Conservation (phyloP, 1,140 invertebrate genomes). For the Cataglyphis hispanica region DNA sequence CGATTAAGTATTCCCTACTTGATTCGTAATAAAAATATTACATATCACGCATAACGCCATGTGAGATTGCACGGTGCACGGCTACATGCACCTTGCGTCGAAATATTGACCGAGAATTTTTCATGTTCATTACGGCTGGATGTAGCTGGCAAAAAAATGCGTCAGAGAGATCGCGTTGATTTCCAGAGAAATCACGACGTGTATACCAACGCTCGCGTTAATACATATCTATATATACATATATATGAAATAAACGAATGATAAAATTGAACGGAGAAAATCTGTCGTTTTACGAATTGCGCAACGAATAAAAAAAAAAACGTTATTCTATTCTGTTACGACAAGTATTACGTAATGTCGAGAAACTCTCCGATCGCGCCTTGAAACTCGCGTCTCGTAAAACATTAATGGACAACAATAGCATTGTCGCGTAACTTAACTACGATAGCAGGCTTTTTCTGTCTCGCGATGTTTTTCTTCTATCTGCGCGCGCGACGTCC, state of each 20-base stretch:
- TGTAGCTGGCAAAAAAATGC: background rate
- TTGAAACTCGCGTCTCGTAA: background rate
- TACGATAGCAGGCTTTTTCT: background rate
- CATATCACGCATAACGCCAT: background rate
- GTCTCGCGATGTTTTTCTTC: constrained; percentile 51
- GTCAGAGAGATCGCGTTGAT: background rate
- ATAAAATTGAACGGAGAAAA: background rate
- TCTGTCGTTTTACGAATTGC: background rate
- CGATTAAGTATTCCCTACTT: background rate
- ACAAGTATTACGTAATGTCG: background rate
- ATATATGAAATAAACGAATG: background rate
- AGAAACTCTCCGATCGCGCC: background rate
- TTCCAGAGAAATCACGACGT: background rate
- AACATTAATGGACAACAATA: background rate
- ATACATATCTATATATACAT: too few species aligned
- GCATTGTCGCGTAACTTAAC: constrained; percentile 12
- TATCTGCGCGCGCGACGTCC: constrained; percentile 23
- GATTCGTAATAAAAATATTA: background rate
- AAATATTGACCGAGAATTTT: constrained; percentile 32
- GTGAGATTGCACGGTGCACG: background rate
- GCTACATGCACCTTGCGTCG: background rate
- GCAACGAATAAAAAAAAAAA: background rate
- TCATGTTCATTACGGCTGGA: background rate
- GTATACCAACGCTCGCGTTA: background rate
- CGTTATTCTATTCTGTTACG: background rate